Evolutionary conservation across 30 jellyfish, hydroid and myxozoan species (phyloP).

Genomic region (Aurelia sp.): DNA sequence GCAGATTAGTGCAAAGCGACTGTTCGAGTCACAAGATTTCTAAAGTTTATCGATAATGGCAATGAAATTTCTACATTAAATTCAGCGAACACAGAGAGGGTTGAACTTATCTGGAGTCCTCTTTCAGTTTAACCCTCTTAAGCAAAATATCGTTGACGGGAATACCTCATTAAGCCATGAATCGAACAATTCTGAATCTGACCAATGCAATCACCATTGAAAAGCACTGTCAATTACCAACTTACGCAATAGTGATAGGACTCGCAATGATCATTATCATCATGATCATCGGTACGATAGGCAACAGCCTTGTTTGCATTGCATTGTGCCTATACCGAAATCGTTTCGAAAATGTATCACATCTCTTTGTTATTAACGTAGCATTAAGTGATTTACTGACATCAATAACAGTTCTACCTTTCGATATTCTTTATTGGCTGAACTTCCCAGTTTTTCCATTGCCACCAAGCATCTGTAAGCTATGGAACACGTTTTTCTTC

Average conservation of each 20-base stretch:
- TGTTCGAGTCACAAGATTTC: too few relatives aligned
- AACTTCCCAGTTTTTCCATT: slow-evolving; percentile 64
- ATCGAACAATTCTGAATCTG: background rate
- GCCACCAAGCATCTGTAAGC: slow-evolving; percentile 39
- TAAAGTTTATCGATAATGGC: too few relatives aligned
- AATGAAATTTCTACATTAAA: too few relatives aligned
- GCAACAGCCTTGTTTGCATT: slow-evolving; percentile 37
- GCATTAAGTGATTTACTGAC: slow-evolving; percentile 63
- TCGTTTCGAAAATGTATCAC: slow-evolving; percentile 21
- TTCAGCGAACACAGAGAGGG: too few relatives aligned
- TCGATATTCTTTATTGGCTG: slow-evolving; percentile 61
- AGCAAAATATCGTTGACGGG: too few relatives aligned
- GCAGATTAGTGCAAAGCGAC: too few relatives aligned
- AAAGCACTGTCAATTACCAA: slow-evolving; percentile 27
- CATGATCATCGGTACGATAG: slow-evolving; percentile 53
- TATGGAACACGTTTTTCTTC: slow-evolving; percentile 75
- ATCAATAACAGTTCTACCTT: slow-evolving; percentile 58
- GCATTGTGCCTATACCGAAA: slow-evolving; percentile 19
- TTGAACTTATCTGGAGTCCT: too few relatives aligned
- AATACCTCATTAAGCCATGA: too few relatives aligned
- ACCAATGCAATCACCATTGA: background rate
- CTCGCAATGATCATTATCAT: slow-evolving; percentile 11
- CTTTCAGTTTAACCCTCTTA: too few relatives aligned
- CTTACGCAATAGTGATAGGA: slow-evolving; percentile 28
- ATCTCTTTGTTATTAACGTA: slow-evolving; percentile 54